Evolutionary conservation across 2,888 invertebrate genomes (phyloP), one percentile per base, ranked within the genome.

Genomic region (Herminia tarsipennalis): DNA sequence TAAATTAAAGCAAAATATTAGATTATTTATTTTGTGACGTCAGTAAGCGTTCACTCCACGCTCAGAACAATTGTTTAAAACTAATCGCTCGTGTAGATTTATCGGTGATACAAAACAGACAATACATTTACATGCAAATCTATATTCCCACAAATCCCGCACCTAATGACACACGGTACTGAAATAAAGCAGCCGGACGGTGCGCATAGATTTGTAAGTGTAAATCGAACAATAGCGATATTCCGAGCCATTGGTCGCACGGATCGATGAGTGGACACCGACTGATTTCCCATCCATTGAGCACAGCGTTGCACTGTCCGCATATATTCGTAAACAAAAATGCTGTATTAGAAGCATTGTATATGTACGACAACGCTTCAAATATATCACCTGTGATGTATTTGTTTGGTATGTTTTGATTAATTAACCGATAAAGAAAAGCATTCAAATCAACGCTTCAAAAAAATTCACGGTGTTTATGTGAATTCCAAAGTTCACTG

Each of bases 211-310:
- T 76, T 76, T 70, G 72, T 70, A 68, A 72, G 73, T 82, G 77
- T 76, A 77, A 83, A 83, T 78, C 65, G 74, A 70, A 86, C 83
- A 84, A 83, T 81, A 80, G 72, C 70, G 66, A 65, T 66, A 74
- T 83, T 84, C 78, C 83, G 65, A 68, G 41, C 81, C 82, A 83
- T 74, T 82, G 86, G 66, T 22, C 29, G 56, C 71, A 59, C 62
- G 65, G 73, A 75, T 76, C 78, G 81, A 76, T 78, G 76, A 78
- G 73, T 74, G 80, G 77, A 75, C 40, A 38, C 73, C 39, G 38
- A 39, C 73, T 69, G 81, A 82, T 84, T 82, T 82, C 83, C 76
- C 69, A 68, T 45, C 73, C 76, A 81, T 78, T 76, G 78, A 64
- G 55, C 66, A 34, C 65, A 66, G 58, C 56, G 57, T 61, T 62